Percentiles rank a stretch among this genome's conserved stretches.
These are phyloP conservation scores for Ascaphus truei DNA, from an alignment of 2,113 vertebrate species.

Conservation along the genomic window DNA sequence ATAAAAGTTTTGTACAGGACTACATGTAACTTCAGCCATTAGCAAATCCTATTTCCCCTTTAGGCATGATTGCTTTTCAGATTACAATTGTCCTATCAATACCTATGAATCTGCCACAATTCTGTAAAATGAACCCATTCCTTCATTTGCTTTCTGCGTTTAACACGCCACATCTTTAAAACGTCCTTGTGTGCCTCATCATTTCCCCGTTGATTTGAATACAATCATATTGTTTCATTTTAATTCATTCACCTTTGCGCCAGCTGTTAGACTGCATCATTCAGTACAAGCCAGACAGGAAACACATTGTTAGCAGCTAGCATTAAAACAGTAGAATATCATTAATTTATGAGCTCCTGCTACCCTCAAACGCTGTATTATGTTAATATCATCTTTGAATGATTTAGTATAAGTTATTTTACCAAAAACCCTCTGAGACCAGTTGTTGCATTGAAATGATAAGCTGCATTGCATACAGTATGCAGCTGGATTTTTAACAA, in stretches of 20 bases:
- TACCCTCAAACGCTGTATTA: conserved; percentile 49
- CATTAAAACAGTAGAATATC: conserved; percentile 55
- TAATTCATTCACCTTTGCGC: conserved; percentile 52
- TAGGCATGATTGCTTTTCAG: background rate
- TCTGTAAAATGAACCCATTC: background rate
- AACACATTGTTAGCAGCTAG: conserved; percentile 49
- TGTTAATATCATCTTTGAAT: conserved; percentile 50
- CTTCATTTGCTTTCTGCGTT: conserved; percentile 27
- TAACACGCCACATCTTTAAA: conserved; percentile 44
- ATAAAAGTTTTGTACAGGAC: background rate
- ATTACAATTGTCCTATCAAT: background rate
- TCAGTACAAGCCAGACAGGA: conserved; percentile 48
- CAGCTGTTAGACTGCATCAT: conserved; percentile 49
- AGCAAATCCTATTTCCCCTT: background rate
- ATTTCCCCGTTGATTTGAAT: conserved; percentile 50
- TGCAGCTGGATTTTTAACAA: conserved; percentile 51
- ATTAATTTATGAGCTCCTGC: conserved; percentile 59
- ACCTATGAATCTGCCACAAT: background rate
- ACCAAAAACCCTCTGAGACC: conserved; percentile 48
- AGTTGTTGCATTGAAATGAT: conserved; percentile 52
- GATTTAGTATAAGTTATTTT: conserved; percentile 34
- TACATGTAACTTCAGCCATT: background rate
- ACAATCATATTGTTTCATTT: conserved; percentile 52
- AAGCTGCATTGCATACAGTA: conserved; percentile 37
- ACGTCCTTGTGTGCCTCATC: conserved; percentile 40